A percentile compares a stretch with the other conserved stretches of the same genome.
These are phyloP conservation scores for Leptinotarsa peninsularis DNA, from an alignment of 2,888 invertebrate genomes.

Conservation along the genomic window DNA sequence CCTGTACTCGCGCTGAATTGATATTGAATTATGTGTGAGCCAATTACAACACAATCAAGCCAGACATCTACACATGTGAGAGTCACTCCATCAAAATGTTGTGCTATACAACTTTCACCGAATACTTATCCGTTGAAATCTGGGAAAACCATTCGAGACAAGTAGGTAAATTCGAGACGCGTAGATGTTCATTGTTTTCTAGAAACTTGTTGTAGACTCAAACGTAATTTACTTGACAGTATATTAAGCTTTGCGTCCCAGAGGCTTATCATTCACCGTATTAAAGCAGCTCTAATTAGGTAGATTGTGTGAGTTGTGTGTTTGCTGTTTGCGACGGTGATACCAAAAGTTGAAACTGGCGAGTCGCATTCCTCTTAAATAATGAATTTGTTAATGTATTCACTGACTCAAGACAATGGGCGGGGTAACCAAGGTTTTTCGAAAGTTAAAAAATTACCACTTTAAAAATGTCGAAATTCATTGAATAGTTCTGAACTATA, in stretches of 20 bases:
- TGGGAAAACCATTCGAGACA: background rate
- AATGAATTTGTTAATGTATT: too few relatives aligned
- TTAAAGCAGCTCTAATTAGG: background rate
- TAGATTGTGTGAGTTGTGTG: background rate
- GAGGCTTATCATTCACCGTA: background rate
- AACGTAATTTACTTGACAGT: slow-evolving; percentile 5
- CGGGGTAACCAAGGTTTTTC: too few relatives aligned
- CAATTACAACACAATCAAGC: too few relatives aligned
- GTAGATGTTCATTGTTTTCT: slow-evolving; percentile 5
- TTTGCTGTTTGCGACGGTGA: background rate
- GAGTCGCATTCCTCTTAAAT: background rate
- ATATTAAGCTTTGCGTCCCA: background rate
- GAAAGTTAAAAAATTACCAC: too few relatives aligned
- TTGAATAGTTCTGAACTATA: too few relatives aligned
- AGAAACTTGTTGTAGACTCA: background rate
- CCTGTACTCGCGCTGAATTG: too few relatives aligned
- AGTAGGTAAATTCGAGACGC: background rate
- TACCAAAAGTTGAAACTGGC: background rate
- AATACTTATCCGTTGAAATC: background rate
- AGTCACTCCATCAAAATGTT: background rate
- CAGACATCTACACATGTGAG: too few relatives aligned
- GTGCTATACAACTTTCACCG: background rate
- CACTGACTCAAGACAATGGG: too few relatives aligned
- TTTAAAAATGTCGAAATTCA: too few relatives aligned
- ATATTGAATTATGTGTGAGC: too few relatives aligned